Evolutionary conservation across 2,797 vertebrate species (phyloP).

Genomic region (Hippoglossus hippoglossus): DNA sequence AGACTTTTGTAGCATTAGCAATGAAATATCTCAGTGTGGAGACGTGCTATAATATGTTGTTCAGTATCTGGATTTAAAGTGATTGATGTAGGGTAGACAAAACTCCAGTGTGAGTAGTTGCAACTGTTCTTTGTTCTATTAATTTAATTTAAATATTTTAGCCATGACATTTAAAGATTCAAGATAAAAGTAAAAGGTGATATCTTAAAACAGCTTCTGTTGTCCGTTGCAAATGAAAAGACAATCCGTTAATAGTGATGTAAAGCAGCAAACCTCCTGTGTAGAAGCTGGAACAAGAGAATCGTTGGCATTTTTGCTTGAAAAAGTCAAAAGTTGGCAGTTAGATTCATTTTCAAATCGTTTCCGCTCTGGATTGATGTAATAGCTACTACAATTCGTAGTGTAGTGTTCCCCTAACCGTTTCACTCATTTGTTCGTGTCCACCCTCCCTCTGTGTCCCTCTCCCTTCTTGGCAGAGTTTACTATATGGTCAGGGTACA

Average conservation of each 20-base stretch:
- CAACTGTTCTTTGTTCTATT: background rate
- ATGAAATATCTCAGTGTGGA: constrained; percentile 3
- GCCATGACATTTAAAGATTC: too few relatives aligned
- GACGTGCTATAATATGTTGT: background rate
- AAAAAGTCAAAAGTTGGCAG: background rate
- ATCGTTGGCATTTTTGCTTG: background rate
- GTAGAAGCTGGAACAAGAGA: background rate
- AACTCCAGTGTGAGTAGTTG: background rate
- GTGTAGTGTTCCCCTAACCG: background rate
- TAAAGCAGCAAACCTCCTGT: background rate
- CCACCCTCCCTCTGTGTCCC: constrained; percentile 11
- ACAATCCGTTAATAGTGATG: background rate
- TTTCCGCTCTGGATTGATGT: constrained; percentile 8
- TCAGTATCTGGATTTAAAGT: constrained; percentile 1
- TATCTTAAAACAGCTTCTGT: background rate
- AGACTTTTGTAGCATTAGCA: background rate
- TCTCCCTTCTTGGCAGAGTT: constrained; percentile 40
- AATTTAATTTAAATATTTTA: background rate
- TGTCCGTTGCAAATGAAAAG: background rate
- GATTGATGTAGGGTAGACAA: background rate
- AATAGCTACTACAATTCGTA: background rate
- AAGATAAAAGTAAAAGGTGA: background rate
- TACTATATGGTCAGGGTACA: constrained; percentile 6
- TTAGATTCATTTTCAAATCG: background rate
- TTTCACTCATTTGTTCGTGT: constrained; percentile 15